Evolutionary conservation across 2,113 vertebrate genomes (phyloP), one percentile per base, ranked within the genome.

Genomic region (Alethe diademata): DNA sequence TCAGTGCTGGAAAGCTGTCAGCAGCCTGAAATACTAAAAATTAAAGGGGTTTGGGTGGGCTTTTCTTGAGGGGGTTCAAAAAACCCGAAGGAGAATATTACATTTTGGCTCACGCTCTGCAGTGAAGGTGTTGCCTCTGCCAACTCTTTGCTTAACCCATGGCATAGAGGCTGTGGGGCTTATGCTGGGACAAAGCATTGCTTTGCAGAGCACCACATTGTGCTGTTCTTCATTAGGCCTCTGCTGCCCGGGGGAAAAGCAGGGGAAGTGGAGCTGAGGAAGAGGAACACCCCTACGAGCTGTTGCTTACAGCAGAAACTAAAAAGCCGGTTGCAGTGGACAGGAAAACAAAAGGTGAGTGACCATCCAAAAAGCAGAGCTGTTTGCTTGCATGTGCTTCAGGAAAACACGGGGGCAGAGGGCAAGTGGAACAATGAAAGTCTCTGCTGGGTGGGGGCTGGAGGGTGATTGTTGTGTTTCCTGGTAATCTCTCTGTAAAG

Each of bases 221-320:
- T 95, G 86, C 81, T 95, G 58, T 94, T 79, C 96, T 60, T 92
- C 75, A 60, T 25, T 86, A 99, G 99, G 98, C 96, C 43, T 90
- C 98, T 61, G 97, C 98, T 76, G 86, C 95, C 43, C 98, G 97
- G 90, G 98, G 98, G 91, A 98, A 98, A 90, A 97, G 97, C 84
- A 98, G 97, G 79, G 98, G 98, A 84, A 97, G 97, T 57, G 58
- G 93, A 90, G 89, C 97, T 26, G 94, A 94, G 86, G 98, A 98
- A 38, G 97, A 98, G 43, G 99, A 99, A 78, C 99, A 99, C 96
- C 99, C 99, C 1, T 99, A 99, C 2, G 99, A 99, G 95, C 96
- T 99, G 50, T 64, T 99, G 95, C 93, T 99, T 65, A 99, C 98
- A 7, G 99, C 99, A 58, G 98, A 99, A 95, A 99, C 99, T 61